Evolutionary conservation across 2,113 vertebrate genomes (phyloP), one percentile per base, ranked within the genome.

Genomic region (Rhabdornis inornatus): DNA sequence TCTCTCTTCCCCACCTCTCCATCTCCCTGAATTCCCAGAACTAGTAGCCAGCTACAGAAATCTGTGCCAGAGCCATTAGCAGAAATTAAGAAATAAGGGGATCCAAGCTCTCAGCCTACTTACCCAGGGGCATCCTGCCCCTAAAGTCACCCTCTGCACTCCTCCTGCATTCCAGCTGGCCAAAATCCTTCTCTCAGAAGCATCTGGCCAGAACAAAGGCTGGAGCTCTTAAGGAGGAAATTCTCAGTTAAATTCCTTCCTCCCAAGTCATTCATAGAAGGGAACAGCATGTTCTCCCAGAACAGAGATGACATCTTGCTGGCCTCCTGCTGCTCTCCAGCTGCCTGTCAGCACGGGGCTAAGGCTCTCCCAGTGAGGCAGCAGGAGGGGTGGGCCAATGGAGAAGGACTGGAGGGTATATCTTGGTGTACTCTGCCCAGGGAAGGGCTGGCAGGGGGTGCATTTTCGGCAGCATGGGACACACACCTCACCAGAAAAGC

Each of bases 161-260:
- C n/a, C 44, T 45, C 20, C 45, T 45, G 22, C 50, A 60, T 35
- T 45, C 40, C 37, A 68, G 55, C 55, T 7, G 3, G 78, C 18
- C 40, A 87, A 72, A 83, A 90, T 82, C 69, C 56, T 20, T 91
- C 60, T 81, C 20, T 17, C 31, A 70, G 52, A 63, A 83, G 47
- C 56, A 40, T 81, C 64, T 69, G 61, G 47, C 47, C 64, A 90
- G 76, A 92, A 81, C 83, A 74, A 88, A 76, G 31, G 86, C 79
- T 17, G 10, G 49, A 79, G 65, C 35, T 64, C 74, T 70, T 64
- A 72, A 91, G 57, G 82, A 94, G 84, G 81, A 95, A 95, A 82
- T 94, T 91, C 83, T 84, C 89, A 74, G 65, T 87, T 92, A 87
- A 91, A 95, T 97, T 97, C 91, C 84, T 92, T 91, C 91, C 94